These are phyloP conservation scores for Eurystomus gularis DNA, from an alignment of 2,113 vertebrate genomes.

Conservation along the genomic window DNA sequence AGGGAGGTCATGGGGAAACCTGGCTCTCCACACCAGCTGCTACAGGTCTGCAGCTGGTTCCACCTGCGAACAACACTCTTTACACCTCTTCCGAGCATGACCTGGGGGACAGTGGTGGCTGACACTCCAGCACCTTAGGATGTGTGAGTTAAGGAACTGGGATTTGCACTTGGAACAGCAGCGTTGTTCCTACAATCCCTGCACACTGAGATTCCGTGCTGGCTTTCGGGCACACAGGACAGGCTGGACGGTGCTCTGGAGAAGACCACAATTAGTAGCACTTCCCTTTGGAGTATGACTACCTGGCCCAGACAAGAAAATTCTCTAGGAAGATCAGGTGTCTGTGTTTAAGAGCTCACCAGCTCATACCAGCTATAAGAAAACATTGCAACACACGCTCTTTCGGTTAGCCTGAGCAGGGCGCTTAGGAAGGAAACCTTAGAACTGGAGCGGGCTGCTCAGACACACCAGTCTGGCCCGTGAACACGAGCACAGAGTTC, in stretches of 20 bases:
- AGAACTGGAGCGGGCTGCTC: background rate
- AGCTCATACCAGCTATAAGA: background rate
- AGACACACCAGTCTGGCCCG: background rate
- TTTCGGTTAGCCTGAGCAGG: background rate
- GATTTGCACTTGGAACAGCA: background rate
- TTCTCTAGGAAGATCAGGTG: background rate
- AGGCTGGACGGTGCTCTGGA: background rate
- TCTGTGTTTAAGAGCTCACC: background rate
- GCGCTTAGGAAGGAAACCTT: background rate
- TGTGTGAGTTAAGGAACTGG: background rate
- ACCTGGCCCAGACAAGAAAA: background rate
- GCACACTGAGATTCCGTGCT: background rate
- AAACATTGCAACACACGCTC: background rate
- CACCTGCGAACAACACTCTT: background rate
- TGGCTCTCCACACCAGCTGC: background rate
- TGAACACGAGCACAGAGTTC: background rate
- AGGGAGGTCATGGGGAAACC: background rate
- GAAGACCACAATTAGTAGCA: background rate
- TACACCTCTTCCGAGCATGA: fast-evolving
- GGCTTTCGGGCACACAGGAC: background rate
- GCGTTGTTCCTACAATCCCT: background rate
- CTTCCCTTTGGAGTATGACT: background rate
- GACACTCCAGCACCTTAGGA: background rate
- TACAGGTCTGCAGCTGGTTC: background rate
- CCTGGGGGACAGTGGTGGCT: background rate